phyloP scores from a whole-genome alignment of 2,113 vertebrate species.

The Antigone vipio region DNA sequence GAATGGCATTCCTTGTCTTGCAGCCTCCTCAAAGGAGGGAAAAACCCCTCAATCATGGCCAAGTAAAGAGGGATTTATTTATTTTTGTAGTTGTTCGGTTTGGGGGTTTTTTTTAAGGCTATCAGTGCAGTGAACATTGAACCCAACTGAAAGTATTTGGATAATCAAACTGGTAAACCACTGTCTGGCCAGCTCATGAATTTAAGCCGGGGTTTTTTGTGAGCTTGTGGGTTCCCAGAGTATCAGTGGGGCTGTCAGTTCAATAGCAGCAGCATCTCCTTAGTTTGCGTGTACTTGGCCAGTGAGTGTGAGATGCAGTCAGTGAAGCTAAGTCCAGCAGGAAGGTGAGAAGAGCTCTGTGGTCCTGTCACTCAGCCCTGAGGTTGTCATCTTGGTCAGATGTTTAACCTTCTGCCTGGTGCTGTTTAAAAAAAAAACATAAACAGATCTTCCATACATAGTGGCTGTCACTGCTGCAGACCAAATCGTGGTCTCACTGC shows the following conservation, averaged over 20 bases:
- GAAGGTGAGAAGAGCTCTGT: background rate
- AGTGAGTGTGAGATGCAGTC: background rate
- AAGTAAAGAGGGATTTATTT: slow-evolving; percentile 3
- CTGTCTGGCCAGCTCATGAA: background rate
- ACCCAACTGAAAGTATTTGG: background rate
- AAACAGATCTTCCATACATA: background rate
- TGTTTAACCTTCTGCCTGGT: background rate
- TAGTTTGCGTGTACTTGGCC: background rate
- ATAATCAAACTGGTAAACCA: background rate
- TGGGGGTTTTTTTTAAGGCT: background rate
- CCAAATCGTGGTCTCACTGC: background rate
- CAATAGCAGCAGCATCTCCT: background rate
- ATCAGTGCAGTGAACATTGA: background rate
- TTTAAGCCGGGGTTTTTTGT: background rate
- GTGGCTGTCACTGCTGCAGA: background rate
- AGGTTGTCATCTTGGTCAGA: background rate
- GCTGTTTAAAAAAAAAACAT: background rate
- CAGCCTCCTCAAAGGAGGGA: slow-evolving; percentile 23
- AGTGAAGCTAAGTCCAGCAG: background rate
- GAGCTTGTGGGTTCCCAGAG: background rate
- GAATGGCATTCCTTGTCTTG: slow-evolving; percentile 88
- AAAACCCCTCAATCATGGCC: background rate
- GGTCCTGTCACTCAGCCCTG: background rate
- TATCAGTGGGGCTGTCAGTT: background rate
- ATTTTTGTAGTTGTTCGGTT: background rate